Evolutionary conservation across 2,113 vertebrate species (phyloP), one percentile per base, ranked within the genome.

Genomic region (Emydura subglobosa): DNA sequence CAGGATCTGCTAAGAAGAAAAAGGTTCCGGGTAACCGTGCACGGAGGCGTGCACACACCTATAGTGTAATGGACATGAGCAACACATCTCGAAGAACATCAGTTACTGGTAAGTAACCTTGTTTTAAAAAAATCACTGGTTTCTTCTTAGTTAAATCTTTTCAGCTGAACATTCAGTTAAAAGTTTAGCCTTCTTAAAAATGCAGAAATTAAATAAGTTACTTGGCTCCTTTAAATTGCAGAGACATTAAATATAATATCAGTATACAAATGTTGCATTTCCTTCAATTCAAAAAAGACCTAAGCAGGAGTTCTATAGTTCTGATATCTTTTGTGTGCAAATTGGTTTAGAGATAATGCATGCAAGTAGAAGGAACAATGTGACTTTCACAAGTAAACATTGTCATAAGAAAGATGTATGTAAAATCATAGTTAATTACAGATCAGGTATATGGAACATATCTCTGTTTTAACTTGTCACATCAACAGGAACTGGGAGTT

Each of bases 151-250:
- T 50, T 89, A 34, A 61, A 34, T 84, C 19, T 78, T 51, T 95
- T 22, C 51, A 92, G 4, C 68, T 27, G 57, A 80, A 34, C 39
- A 34, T 47, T 12, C 86, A 95, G 90, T 92, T 94, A 91, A 79
- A 65, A 78, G 88, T 87, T 61, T 83, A 61, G 91, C 82, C 84
- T 89, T 96, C 91, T 87, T n/a, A 7, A 82, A 83, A 83, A 68
- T 74, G 61, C 14, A 7, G 14, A 31, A 92, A 85, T 91, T 83
- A 82, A 22, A 1, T 53, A 93, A 87, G 34, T 68, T 90, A 55
- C 55, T 27, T 31, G 29, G 57, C 13, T 85, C 51, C 59, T 92
- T 92, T 85, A 68, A 68, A 68, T 68, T n/a, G 61, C 76, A 80
- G 72, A 57, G 29, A 79, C 83, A 82, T 84, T 79, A 85, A 61